Conservation (phyloP, 1,140 invertebrate genomes). For the Drosophila azteca region DNA sequence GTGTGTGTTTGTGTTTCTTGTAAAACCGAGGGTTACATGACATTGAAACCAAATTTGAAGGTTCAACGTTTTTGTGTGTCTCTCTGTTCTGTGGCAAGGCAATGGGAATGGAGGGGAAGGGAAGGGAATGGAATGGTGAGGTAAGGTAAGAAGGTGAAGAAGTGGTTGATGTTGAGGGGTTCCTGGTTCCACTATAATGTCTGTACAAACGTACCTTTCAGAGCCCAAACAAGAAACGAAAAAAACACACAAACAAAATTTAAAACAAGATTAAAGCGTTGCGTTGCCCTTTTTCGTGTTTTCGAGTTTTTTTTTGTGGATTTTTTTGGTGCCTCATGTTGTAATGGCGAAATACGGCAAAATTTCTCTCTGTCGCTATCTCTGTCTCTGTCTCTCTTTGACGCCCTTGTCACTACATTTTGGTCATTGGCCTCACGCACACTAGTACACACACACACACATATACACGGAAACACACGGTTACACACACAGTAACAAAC, state of each 20-base stretch:
- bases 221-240: neutral
- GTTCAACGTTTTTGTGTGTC: conserved; percentile 57
- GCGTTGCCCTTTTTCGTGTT: conserved; percentile 6
- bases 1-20: conserved; percentile 22
- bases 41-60: conserved; percentile 82
- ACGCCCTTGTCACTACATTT: conserved; percentile 77
- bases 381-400: conserved; percentile 10
- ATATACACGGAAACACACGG: conserved; percentile 4
- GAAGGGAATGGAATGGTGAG: neutral
- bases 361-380: neutral
- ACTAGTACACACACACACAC: conserved; percentile 10
- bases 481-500: neutral
- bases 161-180: conserved; percentile 22
- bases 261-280: conserved; percentile 31
- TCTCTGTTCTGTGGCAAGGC: neutral
- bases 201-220: neutral
- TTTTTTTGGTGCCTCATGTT: conserved; percentile 14
- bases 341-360: conserved; percentile 45
- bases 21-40: conserved; percentile 80
- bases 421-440: conserved; percentile 48
- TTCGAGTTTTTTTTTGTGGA: conserved; percentile 21
- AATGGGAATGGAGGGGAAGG: no score
- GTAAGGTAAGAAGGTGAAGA: conserved; percentile 8
- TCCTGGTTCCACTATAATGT: no score
- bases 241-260: conserved; percentile 4